Evolutionary conservation across 2,888 invertebrate species (phyloP).

Genomic region (Muschampia staudingeri): DNA sequence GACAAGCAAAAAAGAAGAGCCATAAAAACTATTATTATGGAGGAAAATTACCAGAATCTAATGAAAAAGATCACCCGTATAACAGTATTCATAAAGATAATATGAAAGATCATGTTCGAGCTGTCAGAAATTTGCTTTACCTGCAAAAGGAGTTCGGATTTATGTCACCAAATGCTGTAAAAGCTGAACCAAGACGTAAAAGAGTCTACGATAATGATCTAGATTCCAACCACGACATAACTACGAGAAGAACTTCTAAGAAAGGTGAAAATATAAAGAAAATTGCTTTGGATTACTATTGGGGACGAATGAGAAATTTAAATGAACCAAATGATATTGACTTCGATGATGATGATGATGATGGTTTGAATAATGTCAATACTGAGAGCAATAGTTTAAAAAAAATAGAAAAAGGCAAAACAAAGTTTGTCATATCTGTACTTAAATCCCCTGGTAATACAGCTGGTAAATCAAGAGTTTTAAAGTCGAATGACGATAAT

Average conservation of each 20-base stretch:
- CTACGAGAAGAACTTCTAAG: conserved; percentile 35
- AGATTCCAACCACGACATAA: not conserved
- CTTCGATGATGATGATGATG: conserved; percentile 1
- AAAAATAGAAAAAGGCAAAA: not conserved
- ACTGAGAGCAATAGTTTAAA: not conserved
- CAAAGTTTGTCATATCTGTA: not conserved
- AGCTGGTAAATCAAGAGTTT: not conserved
- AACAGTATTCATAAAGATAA: conserved; percentile 59
- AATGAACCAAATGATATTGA: not conserved
- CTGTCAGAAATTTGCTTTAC: conserved; percentile 72
- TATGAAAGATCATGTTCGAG: conserved; percentile 71
- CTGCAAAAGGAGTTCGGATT: conserved; percentile 67
- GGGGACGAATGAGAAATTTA: not conserved
- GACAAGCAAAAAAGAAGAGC: not conserved
- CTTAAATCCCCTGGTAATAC: not conserved
- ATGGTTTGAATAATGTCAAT: not conserved
- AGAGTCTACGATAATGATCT: not conserved
- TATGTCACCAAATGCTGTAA: conserved; percentile 26
- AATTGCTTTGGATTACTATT: conserved; percentile 62
- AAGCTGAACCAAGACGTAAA: conserved; percentile 4
- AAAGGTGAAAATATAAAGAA: not conserved
- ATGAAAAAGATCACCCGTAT: conserved; percentile 61
- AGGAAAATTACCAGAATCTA: conserved; percentile 42
- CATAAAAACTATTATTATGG: not conserved
- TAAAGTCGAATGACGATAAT: not conserved